Evolutionary conservation across 2,888 invertebrate species (phyloP), one percentile per base, ranked within the genome.

Genomic region (Callinectes sapidus): DNA sequence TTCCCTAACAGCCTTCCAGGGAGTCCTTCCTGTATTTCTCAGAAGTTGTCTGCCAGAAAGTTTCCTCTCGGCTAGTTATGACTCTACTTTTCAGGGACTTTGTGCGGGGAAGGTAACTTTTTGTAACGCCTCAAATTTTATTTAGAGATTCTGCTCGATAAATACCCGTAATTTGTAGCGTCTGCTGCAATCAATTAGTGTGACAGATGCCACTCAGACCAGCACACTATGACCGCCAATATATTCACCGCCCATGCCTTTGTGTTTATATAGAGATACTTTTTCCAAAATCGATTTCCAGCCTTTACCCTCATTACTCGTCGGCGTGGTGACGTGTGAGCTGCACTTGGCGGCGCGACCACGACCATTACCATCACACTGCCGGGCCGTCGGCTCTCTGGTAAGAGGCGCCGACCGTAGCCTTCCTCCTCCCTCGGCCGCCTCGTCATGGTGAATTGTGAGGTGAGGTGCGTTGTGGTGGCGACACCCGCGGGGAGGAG

Each of bases 211-310:
- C 32, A 18, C 48, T n/a, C 13, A 85, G 5, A 54, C 42, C 71
- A 14, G n/a, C n/a, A 10, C n/a, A n/a, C 13, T 5, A 71, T 71
- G n/a, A 71, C 5, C 28, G 71, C n/a, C 71, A 71, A 23, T 71
- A 23, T 10, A 23, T 28, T 71, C 28, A 71, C 71, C 71, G 6
- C 2, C 71, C 23, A 71, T n/a, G 28, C 71, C 23, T 71, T n/a
- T 71, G 8, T 71, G 10, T 71, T 28, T 71, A 71, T 71, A 23
- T 23, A 61, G 18, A 23, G 23, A 23, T 61, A 23, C 23, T 5
- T 61, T 61, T 61, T 61, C 13, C n/a, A n/a, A n/a, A 28, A 71
- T 71, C n/a, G 71, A 71, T 71, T 71, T 71, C 71, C 71, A n/a
- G 23, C 28, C 6, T 23, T 71, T 8, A 28, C 13, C 8, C n/a